Percentiles rank a stretch among this genome's conserved stretches.
Evolutionary conservation across 2,888 invertebrate species (phyloP).

Genomic region (Nematopogon swammerdamellus): DNA sequence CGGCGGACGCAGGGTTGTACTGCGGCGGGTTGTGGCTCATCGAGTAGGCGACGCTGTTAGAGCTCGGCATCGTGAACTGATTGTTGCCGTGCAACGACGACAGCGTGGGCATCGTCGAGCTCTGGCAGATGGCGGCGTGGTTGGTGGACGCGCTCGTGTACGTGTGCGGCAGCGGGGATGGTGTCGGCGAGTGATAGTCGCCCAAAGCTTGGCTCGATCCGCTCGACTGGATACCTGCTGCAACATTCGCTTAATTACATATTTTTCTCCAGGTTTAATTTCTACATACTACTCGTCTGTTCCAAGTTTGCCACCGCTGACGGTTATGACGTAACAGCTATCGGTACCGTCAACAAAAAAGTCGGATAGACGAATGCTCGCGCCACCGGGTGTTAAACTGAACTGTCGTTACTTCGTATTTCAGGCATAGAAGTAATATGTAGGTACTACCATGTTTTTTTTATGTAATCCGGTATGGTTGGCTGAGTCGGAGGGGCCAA

Average conservation of each 20-base stretch:
- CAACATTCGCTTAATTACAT: too few relatives aligned
- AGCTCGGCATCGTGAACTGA: slow-evolving; percentile 44
- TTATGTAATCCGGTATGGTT: too few relatives aligned
- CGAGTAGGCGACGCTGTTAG: slow-evolving; percentile 47
- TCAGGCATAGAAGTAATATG: too few relatives aligned
- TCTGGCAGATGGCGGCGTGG: slow-evolving; percentile 53
- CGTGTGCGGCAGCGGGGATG: slow-evolving; percentile 56
- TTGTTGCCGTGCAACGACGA: slow-evolving; percentile 49
- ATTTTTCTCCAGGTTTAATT: background rate
- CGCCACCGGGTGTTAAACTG: too few relatives aligned
- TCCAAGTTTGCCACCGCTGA: too few relatives aligned
- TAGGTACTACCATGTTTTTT: too few relatives aligned
- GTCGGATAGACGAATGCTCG: too few relatives aligned
- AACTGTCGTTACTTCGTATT: too few relatives aligned
- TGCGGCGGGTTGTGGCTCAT: slow-evolving; percentile 52
- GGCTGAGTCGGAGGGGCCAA: too few relatives aligned
- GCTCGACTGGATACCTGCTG: slow-evolving; percentile 60
- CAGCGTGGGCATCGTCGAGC: slow-evolving; percentile 62
- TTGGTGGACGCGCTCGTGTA: slow-evolving; percentile 41
- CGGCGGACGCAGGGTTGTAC: slow-evolving; percentile 46
- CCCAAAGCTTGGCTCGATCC: slow-evolving; percentile 68
- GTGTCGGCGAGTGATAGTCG: slow-evolving; percentile 61
- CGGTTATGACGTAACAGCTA: too few relatives aligned
- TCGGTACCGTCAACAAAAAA: too few relatives aligned
- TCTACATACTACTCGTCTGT: too few relatives aligned